Percentiles rank a stretch among this genome's conserved stretches.
Conservation (phyloP, 1,140 invertebrate genomes). For the Whitmania pigra region DNA sequence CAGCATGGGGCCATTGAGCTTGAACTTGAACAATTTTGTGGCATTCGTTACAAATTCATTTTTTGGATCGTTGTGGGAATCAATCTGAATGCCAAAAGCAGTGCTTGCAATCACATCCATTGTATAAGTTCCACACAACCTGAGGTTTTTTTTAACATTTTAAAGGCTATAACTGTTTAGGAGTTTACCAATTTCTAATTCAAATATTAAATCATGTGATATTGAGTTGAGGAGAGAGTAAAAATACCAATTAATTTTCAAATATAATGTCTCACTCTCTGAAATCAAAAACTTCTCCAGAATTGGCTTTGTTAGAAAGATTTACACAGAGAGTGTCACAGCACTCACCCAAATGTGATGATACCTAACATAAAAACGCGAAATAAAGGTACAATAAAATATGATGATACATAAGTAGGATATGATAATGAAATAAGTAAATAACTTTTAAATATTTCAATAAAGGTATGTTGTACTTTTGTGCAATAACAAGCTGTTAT, state of each 20-base stretch:
- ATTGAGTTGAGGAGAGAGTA: no score
- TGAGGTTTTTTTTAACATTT: slow-evolving; percentile 1
- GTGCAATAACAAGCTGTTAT: no score
- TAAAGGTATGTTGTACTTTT: no score
- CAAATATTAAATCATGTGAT: no score
- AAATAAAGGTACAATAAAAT: not conserved
- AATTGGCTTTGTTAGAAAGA: not conserved
- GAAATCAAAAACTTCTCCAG: not conserved
- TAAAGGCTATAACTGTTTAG: no score
- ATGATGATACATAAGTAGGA: no score
- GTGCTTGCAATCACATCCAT: slow-evolving; percentile 52
- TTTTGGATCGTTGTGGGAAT: slow-evolving; percentile 45
- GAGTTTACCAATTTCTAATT: no score
- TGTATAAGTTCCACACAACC: slow-evolving; percentile 42
- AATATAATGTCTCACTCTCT: not conserved
- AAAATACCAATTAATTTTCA: not conserved
- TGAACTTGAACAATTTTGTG: slow-evolving; percentile 27
- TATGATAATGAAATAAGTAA: no score
- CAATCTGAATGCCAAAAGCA: slow-evolving; percentile 49
- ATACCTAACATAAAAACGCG: not conserved
- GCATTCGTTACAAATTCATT: slow-evolving; percentile 36
- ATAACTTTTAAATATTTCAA: no score
- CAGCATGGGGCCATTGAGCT: slow-evolving; percentile 6
- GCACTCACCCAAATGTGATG: not conserved
- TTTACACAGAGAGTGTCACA: not conserved